These are phyloP conservation scores for Dasypolia templi DNA, from an alignment of 2,888 invertebrate species.

Conservation along the genomic window DNA sequence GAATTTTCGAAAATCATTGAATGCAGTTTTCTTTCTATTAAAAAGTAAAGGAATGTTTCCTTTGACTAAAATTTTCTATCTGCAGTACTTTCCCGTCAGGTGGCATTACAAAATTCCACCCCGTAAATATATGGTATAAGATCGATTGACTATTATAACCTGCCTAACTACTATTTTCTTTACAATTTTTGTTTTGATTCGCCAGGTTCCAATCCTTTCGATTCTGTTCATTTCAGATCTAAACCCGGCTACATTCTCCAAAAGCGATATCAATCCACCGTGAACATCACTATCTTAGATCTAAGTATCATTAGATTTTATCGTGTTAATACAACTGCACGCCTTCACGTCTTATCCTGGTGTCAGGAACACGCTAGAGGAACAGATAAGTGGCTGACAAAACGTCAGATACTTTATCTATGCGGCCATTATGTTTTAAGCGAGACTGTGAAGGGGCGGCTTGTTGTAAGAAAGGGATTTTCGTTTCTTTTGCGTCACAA, in stretches of 20 bases:
- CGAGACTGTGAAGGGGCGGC: background rate
- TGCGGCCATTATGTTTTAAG: background rate
- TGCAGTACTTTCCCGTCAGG: too few relatives aligned
- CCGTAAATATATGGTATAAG: too few relatives aligned
- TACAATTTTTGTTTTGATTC: background rate
- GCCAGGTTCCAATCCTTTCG: background rate
- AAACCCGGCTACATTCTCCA: background rate
- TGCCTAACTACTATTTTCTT: too few relatives aligned
- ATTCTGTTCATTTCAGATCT: background rate
- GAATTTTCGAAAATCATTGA: too few relatives aligned
- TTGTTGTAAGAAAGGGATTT: background rate
- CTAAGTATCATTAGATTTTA: slow-evolving; percentile 38
- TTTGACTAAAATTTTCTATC: too few relatives aligned
- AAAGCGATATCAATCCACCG: slow-evolving; percentile 13
- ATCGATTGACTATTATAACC: too few relatives aligned
- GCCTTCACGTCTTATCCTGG: slow-evolving; percentile 43
- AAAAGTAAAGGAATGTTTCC: too few relatives aligned
- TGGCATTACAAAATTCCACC: too few relatives aligned
- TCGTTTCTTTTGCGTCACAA: background rate
- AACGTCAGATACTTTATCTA: slow-evolving; percentile 59
- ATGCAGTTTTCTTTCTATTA: too few relatives aligned
- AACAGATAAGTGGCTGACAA: slow-evolving; percentile 56
- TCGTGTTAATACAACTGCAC: slow-evolving; percentile 24
- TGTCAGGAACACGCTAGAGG: slow-evolving; percentile 40
- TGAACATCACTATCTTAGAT: slow-evolving; percentile 37